Percentiles rank a stretch among this genome's conserved stretches.
phyloP scores from a whole-genome alignment of 37 sponge, comb jelly and placozoan genomes.

The Amphimedon queenslandica region DNA sequence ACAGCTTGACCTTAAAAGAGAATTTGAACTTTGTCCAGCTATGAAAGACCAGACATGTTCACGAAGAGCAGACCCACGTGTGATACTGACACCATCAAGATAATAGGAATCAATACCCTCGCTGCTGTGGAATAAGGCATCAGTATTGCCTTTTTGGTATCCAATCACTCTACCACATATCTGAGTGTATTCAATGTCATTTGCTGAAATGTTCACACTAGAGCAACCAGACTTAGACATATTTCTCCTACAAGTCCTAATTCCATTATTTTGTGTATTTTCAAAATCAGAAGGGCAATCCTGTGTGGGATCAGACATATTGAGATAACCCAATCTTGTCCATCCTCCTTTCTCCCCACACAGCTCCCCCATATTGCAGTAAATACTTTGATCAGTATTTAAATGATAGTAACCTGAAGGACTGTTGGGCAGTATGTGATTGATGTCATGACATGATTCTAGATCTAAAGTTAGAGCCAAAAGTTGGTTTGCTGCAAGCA shows the following conservation, averaged over 20 bases:
- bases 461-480: too few relatives aligned
- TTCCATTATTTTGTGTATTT: not conserved
- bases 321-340: not conserved
- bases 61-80: not conserved
- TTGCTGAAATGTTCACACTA: not conserved
- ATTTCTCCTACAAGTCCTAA: not conserved
- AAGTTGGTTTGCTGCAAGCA: too few relatives aligned
- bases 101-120: not conserved
- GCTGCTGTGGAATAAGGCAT: not conserved
- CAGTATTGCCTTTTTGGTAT: not conserved
- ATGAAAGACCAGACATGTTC: conserved; percentile 18
- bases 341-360: not conserved
- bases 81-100: conserved; percentile 9
- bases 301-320: not conserved
- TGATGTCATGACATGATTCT: not conserved
- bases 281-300: not conserved
- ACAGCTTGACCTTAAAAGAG: not conserved
- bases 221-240: not conserved
- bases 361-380: not conserved
- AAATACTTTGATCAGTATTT: not conserved
- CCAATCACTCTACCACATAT: not conserved
- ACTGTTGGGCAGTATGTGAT: not conserved
- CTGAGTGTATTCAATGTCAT: not conserved
- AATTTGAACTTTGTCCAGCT: not conserved
- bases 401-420: not conserved